Evolutionary conservation across 2,113 vertebrate species (phyloP), one percentile per base, ranked within the genome.

Genomic region (Chiloscyllium plagiosum): DNA sequence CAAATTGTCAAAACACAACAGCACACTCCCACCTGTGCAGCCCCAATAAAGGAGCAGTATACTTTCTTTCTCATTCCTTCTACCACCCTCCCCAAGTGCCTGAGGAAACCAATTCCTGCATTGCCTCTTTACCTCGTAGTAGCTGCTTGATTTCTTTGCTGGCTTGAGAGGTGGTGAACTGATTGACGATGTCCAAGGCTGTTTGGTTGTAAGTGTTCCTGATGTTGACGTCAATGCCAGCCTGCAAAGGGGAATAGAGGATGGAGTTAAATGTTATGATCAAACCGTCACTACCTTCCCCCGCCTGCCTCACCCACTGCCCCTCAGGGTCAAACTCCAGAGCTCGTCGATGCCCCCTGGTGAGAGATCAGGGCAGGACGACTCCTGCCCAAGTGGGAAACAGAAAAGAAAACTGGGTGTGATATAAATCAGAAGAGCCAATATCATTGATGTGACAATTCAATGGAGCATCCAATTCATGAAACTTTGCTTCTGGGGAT

Each of bases 91-190:
- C 56, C 56, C 56, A 7, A 12, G 56, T 61, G 56, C 56, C 56
- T 10, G 56, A 7, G 26, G 22, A 1, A 2, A 6, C 66, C 24
- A 8, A 26, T 2, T 17, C 15, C n/a, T 33, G 19, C 56, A 92
- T 0, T 19, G 3, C 37, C 66, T n/a, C 95, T 98, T 96, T 96
- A 99, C 99, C 99, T 98, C 99, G 96, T 0, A 99, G 98, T 42
- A 99, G 98, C 97, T 99, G 98, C 96, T 99, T 99, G 97, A 99
- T 99, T 96, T 99, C 99, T 96, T 98, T 98, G 98, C 99, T 99
- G 97, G 98, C 99, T 0, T 99, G 98, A 0, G 99, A 99, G 2
- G 99, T 99, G 97, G 99, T 99, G 98, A 99, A 99, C 97, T 99
- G 99, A 97, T 99, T 99, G 66, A 99, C 99, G 0, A 99, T 99